A percentile compares a stretch with the other conserved stretches of the same genome.
Evolutionary conservation across 2,888 invertebrate species (phyloP).

Genomic region (Nephrotoma appendiculata): DNA sequence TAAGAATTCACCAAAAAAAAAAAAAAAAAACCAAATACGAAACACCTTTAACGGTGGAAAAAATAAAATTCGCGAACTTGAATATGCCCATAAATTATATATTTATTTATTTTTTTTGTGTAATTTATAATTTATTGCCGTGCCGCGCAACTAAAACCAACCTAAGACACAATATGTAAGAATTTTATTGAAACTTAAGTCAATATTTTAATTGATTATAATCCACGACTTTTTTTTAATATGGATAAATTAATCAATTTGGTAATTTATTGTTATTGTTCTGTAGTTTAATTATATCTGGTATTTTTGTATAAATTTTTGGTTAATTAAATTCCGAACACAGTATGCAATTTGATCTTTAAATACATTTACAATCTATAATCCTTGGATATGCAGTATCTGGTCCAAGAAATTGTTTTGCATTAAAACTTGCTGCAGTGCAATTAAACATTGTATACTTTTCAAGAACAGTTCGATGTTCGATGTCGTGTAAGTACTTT

Average conservation of each 20-base stretch:
- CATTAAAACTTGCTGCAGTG: neutral
- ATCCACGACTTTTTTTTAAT: neutral
- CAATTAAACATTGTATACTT: neutral
- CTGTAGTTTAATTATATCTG: neutral
- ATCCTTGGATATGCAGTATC: neutral
- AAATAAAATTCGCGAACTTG: neutral
- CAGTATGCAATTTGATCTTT: neutral
- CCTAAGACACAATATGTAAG: neutral
- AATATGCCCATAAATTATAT: neutral
- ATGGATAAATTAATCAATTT: neutral
- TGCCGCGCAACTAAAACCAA: neutral
- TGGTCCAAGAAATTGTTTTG: neutral
- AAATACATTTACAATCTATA: neutral
- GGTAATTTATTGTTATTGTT: neutral
- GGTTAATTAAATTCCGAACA: neutral
- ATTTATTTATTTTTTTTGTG: neutral
- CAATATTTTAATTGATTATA: neutral
- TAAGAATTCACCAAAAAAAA: neutral
- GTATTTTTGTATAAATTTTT: neutral
- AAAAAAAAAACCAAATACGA: neutral
- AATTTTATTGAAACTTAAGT: neutral
- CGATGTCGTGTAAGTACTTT: too few relatives aligned
- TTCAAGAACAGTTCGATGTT: too few relatives aligned
- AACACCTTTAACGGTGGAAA: neutral
- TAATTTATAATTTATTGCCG: neutral